Base-by-base conservation (phyloP, 2,113 vertebrate species). In the Chaetops frenatus region DNA sequence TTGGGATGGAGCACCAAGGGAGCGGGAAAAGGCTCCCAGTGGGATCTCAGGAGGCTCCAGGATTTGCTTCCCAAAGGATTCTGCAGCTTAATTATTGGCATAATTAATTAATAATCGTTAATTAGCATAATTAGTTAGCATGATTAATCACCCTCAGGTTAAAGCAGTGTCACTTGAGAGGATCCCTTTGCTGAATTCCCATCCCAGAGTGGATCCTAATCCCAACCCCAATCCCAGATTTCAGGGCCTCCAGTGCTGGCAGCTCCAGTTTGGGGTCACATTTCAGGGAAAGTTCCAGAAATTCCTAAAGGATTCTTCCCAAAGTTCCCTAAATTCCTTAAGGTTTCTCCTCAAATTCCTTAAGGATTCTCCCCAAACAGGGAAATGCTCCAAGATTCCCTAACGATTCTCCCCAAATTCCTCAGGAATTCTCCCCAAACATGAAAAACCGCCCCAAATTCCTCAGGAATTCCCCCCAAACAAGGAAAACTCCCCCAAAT, bases 21-120 rank as follows among this genome's bases (percentile, higher is more conserved):
- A 57, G 62, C 2, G 0, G 58, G 84, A n/a, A 20, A 45, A 42
- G 0, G 6, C 7, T n/a, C 42, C n/a, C 18, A 3, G 22, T 4
- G 5, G 14, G 74, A 47, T 42, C 20, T 9, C 27, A 33, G 15
- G 60, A 40, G 27, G 60, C 69, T 87, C 72, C 45, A 45, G 70
- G 35, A 86, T 90, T 86, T 73, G 84, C 79, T 87, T 69, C 65
- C 65, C 23, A 11, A 79, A 94, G 56, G 62, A 78, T 36, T 45
- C 62, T 70, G 58, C 62, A 15, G 3, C n/a, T 62, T 22, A 44
- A 65, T 73, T 66, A 66, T 24, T 8, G 28, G 51, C 51, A 28
- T 7, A 16, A 18, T 60, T 23, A 35, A 42, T 64, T 29, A 44
- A 4, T 10, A 8, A 6, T 15, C 0, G 6, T 62, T 60, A 76